Evolutionary conservation across 2,113 vertebrate species (phyloP).

Genomic region (Tragelaphus scriptus): DNA sequence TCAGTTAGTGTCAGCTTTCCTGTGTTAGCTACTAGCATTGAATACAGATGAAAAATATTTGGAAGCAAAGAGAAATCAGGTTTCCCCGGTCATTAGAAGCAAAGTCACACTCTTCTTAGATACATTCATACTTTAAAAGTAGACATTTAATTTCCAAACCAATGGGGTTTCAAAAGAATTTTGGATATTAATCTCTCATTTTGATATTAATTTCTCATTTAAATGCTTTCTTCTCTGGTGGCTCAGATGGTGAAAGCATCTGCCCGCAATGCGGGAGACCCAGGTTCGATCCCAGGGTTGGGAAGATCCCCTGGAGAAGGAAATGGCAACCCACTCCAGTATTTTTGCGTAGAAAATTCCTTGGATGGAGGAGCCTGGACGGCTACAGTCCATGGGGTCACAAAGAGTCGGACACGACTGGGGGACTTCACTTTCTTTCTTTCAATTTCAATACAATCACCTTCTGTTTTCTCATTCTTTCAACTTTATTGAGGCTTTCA

Average conservation of each 20-base stretch:
- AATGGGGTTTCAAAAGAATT: not conserved
- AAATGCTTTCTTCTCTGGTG: not conserved
- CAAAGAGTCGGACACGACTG: not conserved
- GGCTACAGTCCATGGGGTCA: not conserved
- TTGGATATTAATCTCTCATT: not conserved
- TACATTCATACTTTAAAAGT: not conserved
- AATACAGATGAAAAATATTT: not conserved
- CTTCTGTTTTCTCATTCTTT: not conserved
- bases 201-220: not conserved
- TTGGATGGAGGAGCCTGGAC: not conserved
- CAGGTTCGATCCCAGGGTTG: rapidly evolving
- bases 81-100: not conserved
- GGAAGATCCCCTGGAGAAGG: not conserved
- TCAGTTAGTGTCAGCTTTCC: not conserved
- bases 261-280: rapidly evolving
- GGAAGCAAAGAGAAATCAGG: not conserved
- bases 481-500: not conserved
- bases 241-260: rapidly evolving
- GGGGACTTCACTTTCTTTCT: not conserved
- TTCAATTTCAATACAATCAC: not conserved
- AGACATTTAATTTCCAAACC: not conserved
- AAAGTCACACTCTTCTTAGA: not conserved
- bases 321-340: not conserved
- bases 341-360: not conserved
- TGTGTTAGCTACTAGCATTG: not conserved